Evolutionary conservation across 2,113 vertebrate species (phyloP), one percentile per base, ranked within the genome.

Genomic region (Trichomycterus rosablanca): DNA sequence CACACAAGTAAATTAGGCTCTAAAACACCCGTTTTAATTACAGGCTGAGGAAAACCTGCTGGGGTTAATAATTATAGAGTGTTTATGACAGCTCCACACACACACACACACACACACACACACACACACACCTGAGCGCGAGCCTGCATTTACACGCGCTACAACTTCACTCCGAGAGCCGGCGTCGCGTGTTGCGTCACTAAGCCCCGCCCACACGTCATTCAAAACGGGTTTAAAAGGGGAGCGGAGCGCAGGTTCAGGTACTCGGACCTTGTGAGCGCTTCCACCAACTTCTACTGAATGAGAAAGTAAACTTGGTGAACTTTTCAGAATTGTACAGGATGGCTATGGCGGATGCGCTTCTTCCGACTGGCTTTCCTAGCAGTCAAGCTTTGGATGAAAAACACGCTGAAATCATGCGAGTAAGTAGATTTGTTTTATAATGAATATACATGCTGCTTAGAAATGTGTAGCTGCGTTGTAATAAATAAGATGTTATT

Each of bases 311-410:
- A 26, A 64, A 51, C 11, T 8, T 32, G 16, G 12, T 43, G 30
- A 37, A 12, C 15, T 50, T 50, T 20, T 3, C 57, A 45, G 28
- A 54, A 3, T 28, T 16, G 24, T 26, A 3, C 22, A 12, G 9
- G 63, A 89, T 89, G 88, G 85, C 86, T 72, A 76, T 78, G 59
- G 74, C 76, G 50, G 84, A 86, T 49, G 77, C 81, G 7, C 11
- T 82, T 74, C 73, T 85, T 63, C 82, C 81, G 18, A 58, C 70
- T 7, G 50, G 81, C 5, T 87, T 85, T 61, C 54, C 72, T 42
- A 71, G 52, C 48, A 59, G 54, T 30, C 80, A 74, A 22, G 5
- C 42, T 43, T 46, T 86, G 78, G 81, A 81, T 5, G 70, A 71
- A 23, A 84, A 76, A 51, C 76, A 78, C 18, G 44, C 67, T 6